Evolutionary conservation across 2,797 vertebrate genomes (phyloP), one percentile per base, ranked within the genome.

Genomic region (Rhynchotus rufescens): DNA sequence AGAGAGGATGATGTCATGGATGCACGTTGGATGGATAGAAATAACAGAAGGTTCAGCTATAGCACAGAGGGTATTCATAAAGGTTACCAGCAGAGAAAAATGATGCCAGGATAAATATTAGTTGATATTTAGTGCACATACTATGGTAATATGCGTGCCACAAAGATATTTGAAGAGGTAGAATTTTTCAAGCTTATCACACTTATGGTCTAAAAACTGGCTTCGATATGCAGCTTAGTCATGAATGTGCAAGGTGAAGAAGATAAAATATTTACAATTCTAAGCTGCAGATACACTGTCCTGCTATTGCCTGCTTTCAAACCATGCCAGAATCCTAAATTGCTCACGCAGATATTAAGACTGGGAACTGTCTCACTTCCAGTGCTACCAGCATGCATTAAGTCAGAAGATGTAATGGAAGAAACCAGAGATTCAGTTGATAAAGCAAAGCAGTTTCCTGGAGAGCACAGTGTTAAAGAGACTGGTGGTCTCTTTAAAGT

Each of bases 191-290:
- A 77, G 74, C 49, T 81, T 54, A 57, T 36, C 67, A 30, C 36
- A 80, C 40, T 5, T 59, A 45, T 36, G 71, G 67, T 54, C 82
- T 81, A 40, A 79, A 91, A 90, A 54, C 6, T 19, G 21, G 11
- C 10, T 42, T 61, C 40, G 69, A 83, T 95, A 75, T 89, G 71
- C 61, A 92, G 57, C 73, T 92, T 38, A 92, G 67, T 76, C 92
- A 84, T 74, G 82, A 85, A 93, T 36, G 57, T 90, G 49, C 57
- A 71, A 85, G 72, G 87, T 49, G 60, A 92, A 89, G 80, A n/a
- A 90, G 90, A 94, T 96, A 87, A 94, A 95, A 95, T 94, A 94
- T 96, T 96, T 94, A 95, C 89, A 84, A 80, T 90, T 94, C 92
- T 84, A 94, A 93, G 90, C 89, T 93, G 90, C 72, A 80, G 86